phyloP scores from a whole-genome alignment of 2,797 vertebrate genomes.

The Hirundo rustica region DNA sequence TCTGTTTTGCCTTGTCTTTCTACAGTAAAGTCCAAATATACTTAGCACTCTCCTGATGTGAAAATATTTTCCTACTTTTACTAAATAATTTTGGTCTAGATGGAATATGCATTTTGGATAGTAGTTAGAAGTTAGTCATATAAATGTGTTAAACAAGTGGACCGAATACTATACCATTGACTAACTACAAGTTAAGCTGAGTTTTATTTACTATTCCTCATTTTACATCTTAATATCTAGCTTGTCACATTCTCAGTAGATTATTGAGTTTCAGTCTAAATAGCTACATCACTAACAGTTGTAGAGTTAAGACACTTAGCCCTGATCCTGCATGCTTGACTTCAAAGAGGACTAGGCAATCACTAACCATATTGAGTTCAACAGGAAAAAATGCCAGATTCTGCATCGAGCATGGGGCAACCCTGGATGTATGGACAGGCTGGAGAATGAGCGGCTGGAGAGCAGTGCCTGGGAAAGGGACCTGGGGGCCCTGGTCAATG shows the following conservation, averaged over 20 bases:
- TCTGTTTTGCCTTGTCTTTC: not conserved
- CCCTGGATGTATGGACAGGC: not conserved
- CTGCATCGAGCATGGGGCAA: not conserved
- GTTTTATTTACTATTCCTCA: not conserved
- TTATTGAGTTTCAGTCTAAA: not conserved
- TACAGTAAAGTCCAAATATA: not conserved
- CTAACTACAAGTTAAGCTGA: not conserved
- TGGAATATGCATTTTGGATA: not conserved
- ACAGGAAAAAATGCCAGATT: not conserved
- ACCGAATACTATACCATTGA: not conserved
- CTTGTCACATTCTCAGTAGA: not conserved
- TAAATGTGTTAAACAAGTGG: not conserved
- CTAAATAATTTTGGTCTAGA: not conserved
- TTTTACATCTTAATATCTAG: not conserved
- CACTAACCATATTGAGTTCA: not conserved
- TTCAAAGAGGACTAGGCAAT: not conserved
- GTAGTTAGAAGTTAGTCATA: not conserved
- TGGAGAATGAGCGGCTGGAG: not conserved
- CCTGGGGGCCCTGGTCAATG: fast-evolving
- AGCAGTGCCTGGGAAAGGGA: fast-evolving
- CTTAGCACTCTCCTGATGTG: not conserved
- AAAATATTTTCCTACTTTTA: not conserved
- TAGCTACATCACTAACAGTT: not conserved
- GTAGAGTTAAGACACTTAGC: not conserved
- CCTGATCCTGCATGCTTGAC: not conserved